phyloP scores from a whole-genome alignment of 2,797 vertebrate genomes.

The Enteromius mattozi region DNA sequence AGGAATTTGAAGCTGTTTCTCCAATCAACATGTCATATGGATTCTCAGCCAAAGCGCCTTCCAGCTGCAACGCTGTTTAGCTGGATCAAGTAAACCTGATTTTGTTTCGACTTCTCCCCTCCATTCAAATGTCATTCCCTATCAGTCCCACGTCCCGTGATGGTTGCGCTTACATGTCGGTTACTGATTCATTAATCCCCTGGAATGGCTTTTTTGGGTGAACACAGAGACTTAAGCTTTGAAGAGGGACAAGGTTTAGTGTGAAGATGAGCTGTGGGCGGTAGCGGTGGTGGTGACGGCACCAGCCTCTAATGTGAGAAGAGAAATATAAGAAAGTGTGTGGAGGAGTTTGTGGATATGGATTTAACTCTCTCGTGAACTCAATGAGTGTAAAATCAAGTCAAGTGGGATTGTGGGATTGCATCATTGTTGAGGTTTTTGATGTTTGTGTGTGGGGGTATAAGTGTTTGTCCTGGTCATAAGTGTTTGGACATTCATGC shows the following conservation, averaged over 20 bases:
- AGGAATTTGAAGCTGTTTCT: conserved; percentile 71
- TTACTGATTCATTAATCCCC: conserved; percentile 73
- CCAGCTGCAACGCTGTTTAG: conserved; percentile 74
- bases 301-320: conserved; percentile 74
- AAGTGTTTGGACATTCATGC: conserved; percentile 1
- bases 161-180: conserved; percentile 72
- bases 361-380: conserved; percentile 24
- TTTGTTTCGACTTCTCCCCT: conserved; percentile 78
- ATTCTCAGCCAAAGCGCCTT: conserved; percentile 79
- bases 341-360: conserved; percentile 20
- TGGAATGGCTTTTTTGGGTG: conserved; percentile 78
- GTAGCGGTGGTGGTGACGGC: conserved; percentile 59
- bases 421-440: conserved; percentile 27
- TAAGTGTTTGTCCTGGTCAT: neutral
- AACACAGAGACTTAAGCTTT: conserved; percentile 76
- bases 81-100: conserved; percentile 77
- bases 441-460: conserved; percentile 6
- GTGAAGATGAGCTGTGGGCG: conserved; percentile 75
- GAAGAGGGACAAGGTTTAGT: conserved; percentile 81
- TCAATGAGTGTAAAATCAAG: conserved; percentile 29
- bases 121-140: conserved; percentile 76
- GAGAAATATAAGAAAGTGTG: conserved; percentile 62
- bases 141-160: conserved; percentile 73
- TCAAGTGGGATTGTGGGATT: conserved; percentile 27
- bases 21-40: conserved; percentile 80